phyloP scores from a whole-genome alignment of 2,888 invertebrate genomes.

The Caenorhabditis sp. region DNA sequence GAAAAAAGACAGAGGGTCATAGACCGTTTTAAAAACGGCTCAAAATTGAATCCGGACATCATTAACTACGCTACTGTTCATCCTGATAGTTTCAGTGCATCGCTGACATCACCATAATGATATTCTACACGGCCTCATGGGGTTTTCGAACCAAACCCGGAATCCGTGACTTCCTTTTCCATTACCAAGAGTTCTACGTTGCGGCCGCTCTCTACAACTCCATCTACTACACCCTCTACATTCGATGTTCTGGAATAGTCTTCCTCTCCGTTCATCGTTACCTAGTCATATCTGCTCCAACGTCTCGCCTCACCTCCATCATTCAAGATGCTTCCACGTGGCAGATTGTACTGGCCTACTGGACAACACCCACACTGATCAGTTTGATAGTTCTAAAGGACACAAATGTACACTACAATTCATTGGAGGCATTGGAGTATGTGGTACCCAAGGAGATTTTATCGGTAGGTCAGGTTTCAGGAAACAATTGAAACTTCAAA shows the following conservation, averaged over 20 bases:
- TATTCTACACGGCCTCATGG: slow-evolving; percentile 33
- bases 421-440: slow-evolving; percentile 32
- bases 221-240: slow-evolving; percentile 56
- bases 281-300: slow-evolving; percentile 51
- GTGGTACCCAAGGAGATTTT: slow-evolving; percentile 31
- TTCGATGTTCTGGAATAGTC: slow-evolving; percentile 59
- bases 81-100: slow-evolving; percentile 49
- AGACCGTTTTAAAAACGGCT: too few relatives aligned
- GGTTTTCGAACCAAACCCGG: slow-evolving; percentile 28
- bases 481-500: too few relatives aligned
- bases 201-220: slow-evolving; percentile 48
- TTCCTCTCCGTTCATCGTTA: slow-evolving; percentile 58
- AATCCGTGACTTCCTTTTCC: slow-evolving; percentile 26
- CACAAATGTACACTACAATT: slow-evolving; percentile 41
- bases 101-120: slow-evolving; percentile 49
- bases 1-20: too few relatives aligned
- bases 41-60: too few relatives aligned
- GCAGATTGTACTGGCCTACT: slow-evolving; percentile 52
- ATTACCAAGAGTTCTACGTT: slow-evolving; percentile 40
- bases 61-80: too few relatives aligned
- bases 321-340: slow-evolving; percentile 52
- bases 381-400: slow-evolving; percentile 56
- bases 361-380: slow-evolving; percentile 52
- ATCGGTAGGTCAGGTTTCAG: slow-evolving; percentile 4
- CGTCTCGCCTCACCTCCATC: neutral